Evolutionary conservation across 2,113 vertebrate species (phyloP).

Genomic region (Meleagris gallopavo): DNA sequence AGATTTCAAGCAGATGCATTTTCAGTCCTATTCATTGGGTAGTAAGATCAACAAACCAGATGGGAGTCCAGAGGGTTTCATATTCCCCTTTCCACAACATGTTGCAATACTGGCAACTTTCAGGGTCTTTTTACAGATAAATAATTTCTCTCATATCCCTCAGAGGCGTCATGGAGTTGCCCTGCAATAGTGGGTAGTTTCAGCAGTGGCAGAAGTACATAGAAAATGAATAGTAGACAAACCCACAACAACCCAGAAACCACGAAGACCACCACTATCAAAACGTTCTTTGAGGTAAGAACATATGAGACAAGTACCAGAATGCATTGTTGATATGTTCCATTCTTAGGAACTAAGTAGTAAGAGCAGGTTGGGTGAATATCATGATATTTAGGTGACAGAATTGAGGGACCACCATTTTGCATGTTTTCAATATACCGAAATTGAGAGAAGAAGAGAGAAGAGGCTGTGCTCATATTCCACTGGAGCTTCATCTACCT

Average conservation of each 20-base stretch:
- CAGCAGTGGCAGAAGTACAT: background rate
- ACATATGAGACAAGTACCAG: accelerated
- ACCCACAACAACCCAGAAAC: too few species aligned
- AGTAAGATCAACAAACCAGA: background rate
- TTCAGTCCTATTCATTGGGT: background rate
- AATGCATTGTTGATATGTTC: background rate
- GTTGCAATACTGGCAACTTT: background rate
- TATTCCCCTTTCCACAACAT: background rate
- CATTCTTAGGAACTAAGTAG: accelerated
- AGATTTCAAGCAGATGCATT: background rate
- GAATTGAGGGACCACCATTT: background rate
- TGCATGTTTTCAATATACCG: background rate
- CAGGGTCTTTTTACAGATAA: background rate
- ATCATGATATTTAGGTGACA: background rate
- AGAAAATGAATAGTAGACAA: background rate
- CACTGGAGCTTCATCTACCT: background rate
- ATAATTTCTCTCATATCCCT: background rate
- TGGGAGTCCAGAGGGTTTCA: background rate
- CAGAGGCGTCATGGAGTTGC: background rate
- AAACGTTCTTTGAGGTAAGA: background rate
- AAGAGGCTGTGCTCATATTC: background rate
- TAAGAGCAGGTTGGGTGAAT: background rate
- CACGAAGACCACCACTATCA: background rate
- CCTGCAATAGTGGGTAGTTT: background rate
- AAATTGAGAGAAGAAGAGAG: background rate